phyloP scores from a whole-genome alignment of 2,888 invertebrate genomes.

The Notocelia uddmanniana region DNA sequence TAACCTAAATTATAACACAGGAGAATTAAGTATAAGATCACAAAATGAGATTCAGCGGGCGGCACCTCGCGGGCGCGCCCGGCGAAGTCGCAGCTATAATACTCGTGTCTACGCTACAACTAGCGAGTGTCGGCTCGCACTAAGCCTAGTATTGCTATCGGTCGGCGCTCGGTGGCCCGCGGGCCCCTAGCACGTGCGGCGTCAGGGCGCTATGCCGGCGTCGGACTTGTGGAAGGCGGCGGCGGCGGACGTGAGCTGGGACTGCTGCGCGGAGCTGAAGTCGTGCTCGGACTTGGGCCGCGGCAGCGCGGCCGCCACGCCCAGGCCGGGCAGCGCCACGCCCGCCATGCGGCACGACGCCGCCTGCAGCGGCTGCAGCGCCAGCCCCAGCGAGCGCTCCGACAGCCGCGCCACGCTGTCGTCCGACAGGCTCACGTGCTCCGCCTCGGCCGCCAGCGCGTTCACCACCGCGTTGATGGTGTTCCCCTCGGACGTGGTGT shows the following conservation, averaged over 20 bases:
- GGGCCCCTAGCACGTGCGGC: slow-evolving; percentile 88
- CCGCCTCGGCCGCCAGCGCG: slow-evolving; percentile 95
- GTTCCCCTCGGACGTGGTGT: slow-evolving; percentile 86
- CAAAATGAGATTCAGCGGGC: slow-evolving; percentile 86
- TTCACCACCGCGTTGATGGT: slow-evolving; percentile 97
- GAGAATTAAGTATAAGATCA: slow-evolving; percentile 87
- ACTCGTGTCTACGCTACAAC: slow-evolving; percentile 82
- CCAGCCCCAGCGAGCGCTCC: slow-evolving; percentile 88
- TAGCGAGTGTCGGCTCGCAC: slow-evolving; percentile 80
- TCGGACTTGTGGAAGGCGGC: slow-evolving; percentile 92
- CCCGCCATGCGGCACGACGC: slow-evolving; percentile 89
- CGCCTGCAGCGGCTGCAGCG: slow-evolving; percentile 88
- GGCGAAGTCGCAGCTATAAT: slow-evolving; percentile 84
- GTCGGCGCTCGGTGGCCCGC: slow-evolving; percentile 57
- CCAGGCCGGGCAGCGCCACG: slow-evolving; percentile 89
- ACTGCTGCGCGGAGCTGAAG: slow-evolving; percentile 88
- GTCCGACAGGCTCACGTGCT: slow-evolving; percentile 92
- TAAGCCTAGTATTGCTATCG: slow-evolving; percentile 85
- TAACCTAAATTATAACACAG: slow-evolving; percentile 86
- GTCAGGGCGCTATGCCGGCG: slow-evolving; percentile 92
- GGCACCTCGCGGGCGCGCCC: slow-evolving; percentile 73
- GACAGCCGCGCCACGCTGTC: slow-evolving; percentile 88
- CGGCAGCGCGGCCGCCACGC: slow-evolving; percentile 87
- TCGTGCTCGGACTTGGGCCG: slow-evolving; percentile 94
- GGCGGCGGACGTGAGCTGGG: slow-evolving; percentile 80